Evolutionary conservation across 2,113 vertebrate genomes (phyloP), one percentile per base, ranked within the genome.

Genomic region (Salvelinus sp.): DNA sequence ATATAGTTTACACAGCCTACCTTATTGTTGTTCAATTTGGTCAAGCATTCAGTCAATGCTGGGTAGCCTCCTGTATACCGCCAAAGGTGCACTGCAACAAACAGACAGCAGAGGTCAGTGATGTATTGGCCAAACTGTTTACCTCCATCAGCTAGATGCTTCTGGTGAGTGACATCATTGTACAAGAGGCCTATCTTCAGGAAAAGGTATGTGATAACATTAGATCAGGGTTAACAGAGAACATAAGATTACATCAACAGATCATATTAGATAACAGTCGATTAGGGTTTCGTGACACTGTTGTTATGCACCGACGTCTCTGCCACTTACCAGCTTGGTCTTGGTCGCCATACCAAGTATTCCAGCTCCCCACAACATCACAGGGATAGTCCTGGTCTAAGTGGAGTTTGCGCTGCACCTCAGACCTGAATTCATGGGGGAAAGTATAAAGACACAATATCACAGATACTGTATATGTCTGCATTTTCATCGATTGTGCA

Each of bases 331-430:
- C 98, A 79, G 97, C 95, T 88, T 99, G 98, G 90, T 99, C 97
- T 88, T 98, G 97, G 30, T 99, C 96, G 25, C 97, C 98, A 0
- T 98, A 99, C 97, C 96, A 98, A 0, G 96, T 98, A 72, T 97
- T 99, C 98, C 98, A 99, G 92, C 96, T 99, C 28, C 98, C 98
- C 27, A 98, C 94, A 10, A 98, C 91, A 18, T 97, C 95, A 71
- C 97, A 98, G 0, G 96, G 97, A 69, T 96, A 98, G 77, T 96
- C 95, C 0, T 91, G 75, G 22, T 97, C 96, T 0, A 76, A 83
- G 76, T 98, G 96, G 33, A 99, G 95, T 74, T 93, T 93, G 70
- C 92, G 95, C 62, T 98, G 95, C 50, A 97, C 95, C 75, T 96
- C 93, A 16, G 94, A 95, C 75, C 98, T 99, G 72, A 0, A 44